Conservation (phyloP, 1,140 invertebrate genomes). For the Heliothis virescens region DNA sequence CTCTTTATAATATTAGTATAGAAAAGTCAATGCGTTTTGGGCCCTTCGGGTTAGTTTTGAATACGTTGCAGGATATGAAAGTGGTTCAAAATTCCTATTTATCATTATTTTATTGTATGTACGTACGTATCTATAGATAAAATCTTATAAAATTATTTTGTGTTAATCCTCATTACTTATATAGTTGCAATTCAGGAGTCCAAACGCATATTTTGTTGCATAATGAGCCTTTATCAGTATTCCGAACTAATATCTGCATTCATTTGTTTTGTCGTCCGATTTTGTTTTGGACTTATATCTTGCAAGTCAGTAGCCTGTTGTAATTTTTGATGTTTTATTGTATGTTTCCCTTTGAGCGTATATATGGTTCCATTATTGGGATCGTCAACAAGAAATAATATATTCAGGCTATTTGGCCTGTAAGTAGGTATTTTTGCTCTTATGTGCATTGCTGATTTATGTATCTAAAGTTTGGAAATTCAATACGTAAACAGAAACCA, state of each 20-base stretch:
- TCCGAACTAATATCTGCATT: slow-evolving; percentile 37
- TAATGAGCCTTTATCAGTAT: slow-evolving; percentile 36
- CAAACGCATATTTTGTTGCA: slow-evolving; percentile 19
- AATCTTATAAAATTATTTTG: too few species aligned
- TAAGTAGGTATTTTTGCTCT: neutral
- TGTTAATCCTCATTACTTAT: too few species aligned
- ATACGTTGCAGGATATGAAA: too few species aligned
- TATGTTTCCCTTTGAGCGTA: neutral
- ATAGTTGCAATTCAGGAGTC: neutral
- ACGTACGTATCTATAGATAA: too few species aligned
- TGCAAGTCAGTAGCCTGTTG: neutral
- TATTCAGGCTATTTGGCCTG: neutral
- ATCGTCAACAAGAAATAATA: slow-evolving; percentile 14
- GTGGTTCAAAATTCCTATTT: too few species aligned
- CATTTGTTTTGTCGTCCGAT: slow-evolving; percentile 30
- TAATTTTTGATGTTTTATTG: neutral
- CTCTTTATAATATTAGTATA: too few species aligned
- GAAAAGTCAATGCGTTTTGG: too few species aligned
- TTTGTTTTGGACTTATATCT: slow-evolving; percentile 24
- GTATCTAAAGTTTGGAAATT: neutral
- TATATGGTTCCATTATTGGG: neutral
- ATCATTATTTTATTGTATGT: too few species aligned
- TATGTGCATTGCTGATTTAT: neutral
- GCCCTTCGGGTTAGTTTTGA: too few species aligned
- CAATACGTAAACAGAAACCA: too few species aligned